Base-by-base conservation (phyloP, 2,888 invertebrate species). In the Pandemis corylana region DNA sequence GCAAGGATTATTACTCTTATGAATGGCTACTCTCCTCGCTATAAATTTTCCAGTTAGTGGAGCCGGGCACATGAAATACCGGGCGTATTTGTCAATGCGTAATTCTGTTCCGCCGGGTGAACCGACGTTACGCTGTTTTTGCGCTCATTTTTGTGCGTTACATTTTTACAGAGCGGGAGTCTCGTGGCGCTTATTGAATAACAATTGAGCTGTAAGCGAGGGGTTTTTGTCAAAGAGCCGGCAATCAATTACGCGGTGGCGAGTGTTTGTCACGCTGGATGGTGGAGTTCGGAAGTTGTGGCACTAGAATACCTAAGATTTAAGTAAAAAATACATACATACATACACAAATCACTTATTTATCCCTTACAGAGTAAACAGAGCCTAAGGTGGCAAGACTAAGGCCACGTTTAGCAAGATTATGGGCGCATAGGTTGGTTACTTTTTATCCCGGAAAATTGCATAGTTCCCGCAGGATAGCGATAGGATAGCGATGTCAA, bases 31-130 rank as follows among this genome's bases (percentile, higher is more conserved):
- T 74, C 69, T 62, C 59, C 49, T 59, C 49, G 61, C 74, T 61
- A 74, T 74, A 69, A 74, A 74, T 74, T 61, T 12, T 61, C 59
- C 64, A 36, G 20, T 36, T 51, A 12, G 49, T 49, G 65, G 56
- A 51, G 53, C 46, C 56, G 46, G 10, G 59, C 61, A 65, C 65
- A 66, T 66, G 65, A 65, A 69, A 74, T 61, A 69, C 66, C 46
- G 36, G 59, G 61, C 61, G 41, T 74, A 70, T 74, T 74, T 74
- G 74, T 74, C 74, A 61, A 44, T 64, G 68, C 46, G 53, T 64
- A 64, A 64, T 64, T 42, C 62, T 63, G 41, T 67, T 51, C 4
- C 42, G 51, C 65, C 46, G 20, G 53, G 42, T 51, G 72, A 49
- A 53, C 51, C 49, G 46, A 13, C 28, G 53, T 46, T 62, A 36